Conservation (phyloP, 2,113 vertebrate species). For the Megaptera novaeangliae region DNA sequence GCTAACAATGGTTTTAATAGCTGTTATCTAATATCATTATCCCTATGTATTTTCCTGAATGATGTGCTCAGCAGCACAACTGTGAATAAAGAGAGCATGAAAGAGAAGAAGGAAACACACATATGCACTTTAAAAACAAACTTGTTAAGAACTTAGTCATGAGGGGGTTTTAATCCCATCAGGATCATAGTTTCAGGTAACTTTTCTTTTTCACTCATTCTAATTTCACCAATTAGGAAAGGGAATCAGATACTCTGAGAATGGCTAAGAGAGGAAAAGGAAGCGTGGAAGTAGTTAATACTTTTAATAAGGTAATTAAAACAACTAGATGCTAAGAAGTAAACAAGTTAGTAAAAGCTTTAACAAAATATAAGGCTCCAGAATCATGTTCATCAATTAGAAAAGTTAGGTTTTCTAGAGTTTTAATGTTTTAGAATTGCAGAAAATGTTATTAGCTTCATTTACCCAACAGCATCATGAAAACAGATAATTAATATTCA, state of each 20-base stretch:
- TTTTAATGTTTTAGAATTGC: not conserved
- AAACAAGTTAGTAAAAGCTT: not conserved
- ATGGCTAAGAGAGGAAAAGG: not conserved
- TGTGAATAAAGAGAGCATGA: not conserved
- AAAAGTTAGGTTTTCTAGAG: not conserved
- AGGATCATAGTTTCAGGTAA: not conserved
- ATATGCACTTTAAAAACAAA: not conserved
- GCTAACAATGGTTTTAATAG: not conserved
- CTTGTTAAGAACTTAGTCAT: not conserved
- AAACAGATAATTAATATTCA: not conserved
- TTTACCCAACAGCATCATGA: not conserved
- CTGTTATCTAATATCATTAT: not conserved
- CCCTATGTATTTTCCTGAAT: not conserved
- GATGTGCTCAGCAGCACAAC: not conserved
- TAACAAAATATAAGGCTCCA: not conserved
- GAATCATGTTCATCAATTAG: not conserved
- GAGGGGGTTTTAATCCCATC: not conserved
- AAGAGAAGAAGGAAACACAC: not conserved
- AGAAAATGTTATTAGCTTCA: not conserved
- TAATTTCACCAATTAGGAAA: conserved; percentile 13
- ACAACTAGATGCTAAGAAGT: not conserved
- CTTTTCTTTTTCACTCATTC: not conserved
- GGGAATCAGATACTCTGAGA: not conserved
- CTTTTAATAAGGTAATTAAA: not conserved
- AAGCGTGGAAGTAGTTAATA: not conserved